phyloP scores from a whole-genome alignment of 2,797 vertebrate genomes.

The Vespertilio murinus region DNA sequence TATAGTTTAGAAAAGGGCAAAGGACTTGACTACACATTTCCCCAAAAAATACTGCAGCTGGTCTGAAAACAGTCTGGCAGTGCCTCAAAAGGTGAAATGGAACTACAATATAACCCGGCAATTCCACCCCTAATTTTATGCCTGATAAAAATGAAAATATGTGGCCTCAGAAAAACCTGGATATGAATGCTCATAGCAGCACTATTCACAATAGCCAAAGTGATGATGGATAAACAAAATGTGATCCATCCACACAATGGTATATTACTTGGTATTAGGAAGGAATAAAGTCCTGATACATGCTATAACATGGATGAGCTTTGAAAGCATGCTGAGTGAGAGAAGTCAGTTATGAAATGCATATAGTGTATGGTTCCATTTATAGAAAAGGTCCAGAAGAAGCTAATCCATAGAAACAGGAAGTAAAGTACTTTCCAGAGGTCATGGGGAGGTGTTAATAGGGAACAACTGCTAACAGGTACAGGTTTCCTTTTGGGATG shows the following conservation, averaged over 20 bases:
- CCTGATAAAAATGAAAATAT: not conserved
- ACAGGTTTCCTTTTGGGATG: not conserved
- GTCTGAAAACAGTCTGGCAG: not conserved
- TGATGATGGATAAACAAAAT: not conserved
- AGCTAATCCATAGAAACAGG: not conserved
- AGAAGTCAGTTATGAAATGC: not conserved
- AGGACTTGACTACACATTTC: not conserved
- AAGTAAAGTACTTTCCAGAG: not conserved
- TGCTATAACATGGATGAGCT: fast-evolving
- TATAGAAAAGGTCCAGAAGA: not conserved
- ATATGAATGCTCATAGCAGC: not conserved
- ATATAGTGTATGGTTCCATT: not conserved
- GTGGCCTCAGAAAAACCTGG: not conserved
- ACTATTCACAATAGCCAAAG: not conserved
- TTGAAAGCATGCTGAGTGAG: not conserved
- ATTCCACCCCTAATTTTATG: not conserved
- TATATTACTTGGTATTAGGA: too few species aligned
- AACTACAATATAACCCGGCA: not conserved
- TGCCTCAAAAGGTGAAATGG: not conserved
- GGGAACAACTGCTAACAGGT: not conserved
- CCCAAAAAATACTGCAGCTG: not conserved
- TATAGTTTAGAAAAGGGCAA: not conserved
- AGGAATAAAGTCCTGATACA: fast-evolving
- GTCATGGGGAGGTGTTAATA: fast-evolving
- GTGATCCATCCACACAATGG: fast-evolving